A percentile compares a stretch with the other conserved stretches of the same genome.
Evolutionary conservation across 1,140 invertebrate species (phyloP).

Genomic region (Polyergus mexicanus): DNA sequence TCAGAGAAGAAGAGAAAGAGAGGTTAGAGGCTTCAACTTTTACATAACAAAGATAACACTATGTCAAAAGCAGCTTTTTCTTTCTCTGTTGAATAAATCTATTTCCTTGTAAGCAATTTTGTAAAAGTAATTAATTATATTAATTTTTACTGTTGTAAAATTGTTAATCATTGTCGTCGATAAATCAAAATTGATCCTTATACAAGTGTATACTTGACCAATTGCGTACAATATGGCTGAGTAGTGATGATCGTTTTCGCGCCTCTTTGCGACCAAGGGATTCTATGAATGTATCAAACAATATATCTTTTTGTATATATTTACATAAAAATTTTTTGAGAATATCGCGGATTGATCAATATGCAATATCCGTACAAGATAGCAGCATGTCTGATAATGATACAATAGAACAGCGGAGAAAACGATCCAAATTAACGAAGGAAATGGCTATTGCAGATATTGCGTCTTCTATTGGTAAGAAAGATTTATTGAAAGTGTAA

Average conservation of each 20-base stretch:
- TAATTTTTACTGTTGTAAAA: background rate
- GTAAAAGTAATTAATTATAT: background rate
- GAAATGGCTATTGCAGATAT: conserved; percentile 62
- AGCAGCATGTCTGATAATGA: background rate
- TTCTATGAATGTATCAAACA: background rate
- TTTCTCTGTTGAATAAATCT: background rate
- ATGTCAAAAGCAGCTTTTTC: background rate
- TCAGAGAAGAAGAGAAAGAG: background rate
- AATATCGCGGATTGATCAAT: background rate
- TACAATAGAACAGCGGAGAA: conserved; percentile 39
- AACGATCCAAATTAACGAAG: conserved; percentile 52
- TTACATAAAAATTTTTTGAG: background rate
- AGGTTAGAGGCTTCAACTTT: background rate
- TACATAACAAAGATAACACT: background rate
- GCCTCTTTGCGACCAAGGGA: background rate
- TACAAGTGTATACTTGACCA: background rate
- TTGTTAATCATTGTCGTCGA: background rate
- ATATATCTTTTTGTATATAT: background rate
- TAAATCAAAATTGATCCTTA: background rate
- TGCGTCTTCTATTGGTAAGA: conserved; percentile 60
- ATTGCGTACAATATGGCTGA: background rate
- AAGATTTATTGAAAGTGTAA: conserved; percentile 23
- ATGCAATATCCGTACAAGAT: too few species aligned
- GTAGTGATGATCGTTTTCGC: background rate
- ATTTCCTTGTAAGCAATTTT: background rate